These are phyloP conservation scores for Eupeodes latifasciatus DNA, from an alignment of 2,888 invertebrate species.

Conservation along the genomic window DNA sequence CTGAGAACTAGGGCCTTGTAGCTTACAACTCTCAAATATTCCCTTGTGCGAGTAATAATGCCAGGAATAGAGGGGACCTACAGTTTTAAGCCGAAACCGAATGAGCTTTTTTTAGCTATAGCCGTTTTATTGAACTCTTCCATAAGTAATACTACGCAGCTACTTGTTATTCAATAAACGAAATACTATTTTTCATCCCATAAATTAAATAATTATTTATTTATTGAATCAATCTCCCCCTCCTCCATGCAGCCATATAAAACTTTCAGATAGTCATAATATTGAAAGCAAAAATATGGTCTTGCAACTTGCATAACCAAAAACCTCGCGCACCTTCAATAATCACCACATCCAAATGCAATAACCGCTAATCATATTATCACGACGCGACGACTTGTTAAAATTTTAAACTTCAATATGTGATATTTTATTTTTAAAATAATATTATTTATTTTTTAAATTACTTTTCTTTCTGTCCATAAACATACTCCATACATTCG, in stretches of 20 bases:
- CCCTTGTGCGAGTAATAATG: too few species aligned
- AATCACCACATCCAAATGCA: not conserved
- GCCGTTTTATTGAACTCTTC: too few species aligned
- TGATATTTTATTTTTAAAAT: constrained; percentile 35
- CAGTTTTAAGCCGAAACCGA: too few species aligned
- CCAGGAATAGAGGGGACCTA: too few species aligned
- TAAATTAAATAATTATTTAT: not conserved
- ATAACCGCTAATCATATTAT: constrained; percentile 15
- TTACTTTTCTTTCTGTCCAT: constrained; percentile 17
- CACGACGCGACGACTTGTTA: constrained; percentile 29
- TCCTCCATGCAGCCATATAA: not conserved
- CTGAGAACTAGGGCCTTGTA: too few species aligned
- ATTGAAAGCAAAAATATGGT: not conserved
- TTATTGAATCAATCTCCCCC: not conserved
- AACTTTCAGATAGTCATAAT: not conserved
- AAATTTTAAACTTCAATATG: constrained; percentile 36
- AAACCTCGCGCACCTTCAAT: not conserved
- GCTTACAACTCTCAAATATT: too few species aligned
- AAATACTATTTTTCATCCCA: too few species aligned
- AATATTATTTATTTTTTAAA: constrained; percentile 54
- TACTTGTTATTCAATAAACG: too few species aligned
- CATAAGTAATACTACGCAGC: too few species aligned
- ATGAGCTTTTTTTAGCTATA: too few species aligned
- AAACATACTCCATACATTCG: too few species aligned
- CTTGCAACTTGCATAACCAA: not conserved